Evolutionary conservation across 2,888 invertebrate species (phyloP).

Genomic region (Cecidostiba fungosa): DNA sequence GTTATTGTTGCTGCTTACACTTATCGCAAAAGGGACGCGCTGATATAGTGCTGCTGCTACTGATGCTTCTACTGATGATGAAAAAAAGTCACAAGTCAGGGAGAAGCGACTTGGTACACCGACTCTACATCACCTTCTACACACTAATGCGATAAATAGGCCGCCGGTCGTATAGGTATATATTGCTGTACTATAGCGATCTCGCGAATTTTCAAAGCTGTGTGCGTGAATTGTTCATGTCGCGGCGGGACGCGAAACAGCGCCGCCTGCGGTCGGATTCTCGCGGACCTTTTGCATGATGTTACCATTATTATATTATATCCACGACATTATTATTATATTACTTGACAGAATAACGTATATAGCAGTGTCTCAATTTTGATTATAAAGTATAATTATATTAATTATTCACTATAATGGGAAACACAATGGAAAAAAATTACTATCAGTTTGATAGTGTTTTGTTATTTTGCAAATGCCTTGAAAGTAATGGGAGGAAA

Average conservation of each 20-base stretch:
- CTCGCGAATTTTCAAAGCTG: not conserved
- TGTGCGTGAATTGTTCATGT: not conserved
- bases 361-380: no score
- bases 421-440: no score
- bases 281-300: not conserved
- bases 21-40: not conserved
- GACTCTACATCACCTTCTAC: not conserved
- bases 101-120: not conserved
- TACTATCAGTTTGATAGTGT: no score
- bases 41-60: not conserved
- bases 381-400: no score
- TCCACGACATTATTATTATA: no score
- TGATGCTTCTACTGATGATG: not conserved
- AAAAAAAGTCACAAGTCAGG: not conserved
- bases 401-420: no score
- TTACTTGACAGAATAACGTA: no score
- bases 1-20: constrained; percentile 2
- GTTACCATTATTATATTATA: no score
- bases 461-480: no score
- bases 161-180: not conserved
- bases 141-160: not conserved
- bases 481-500: no score
- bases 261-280: not conserved
- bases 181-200: not conserved
- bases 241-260: not conserved